Evolutionary conservation across 2,113 vertebrate genomes (phyloP).

Genomic region (Xiphophorus hellerii): DNA sequence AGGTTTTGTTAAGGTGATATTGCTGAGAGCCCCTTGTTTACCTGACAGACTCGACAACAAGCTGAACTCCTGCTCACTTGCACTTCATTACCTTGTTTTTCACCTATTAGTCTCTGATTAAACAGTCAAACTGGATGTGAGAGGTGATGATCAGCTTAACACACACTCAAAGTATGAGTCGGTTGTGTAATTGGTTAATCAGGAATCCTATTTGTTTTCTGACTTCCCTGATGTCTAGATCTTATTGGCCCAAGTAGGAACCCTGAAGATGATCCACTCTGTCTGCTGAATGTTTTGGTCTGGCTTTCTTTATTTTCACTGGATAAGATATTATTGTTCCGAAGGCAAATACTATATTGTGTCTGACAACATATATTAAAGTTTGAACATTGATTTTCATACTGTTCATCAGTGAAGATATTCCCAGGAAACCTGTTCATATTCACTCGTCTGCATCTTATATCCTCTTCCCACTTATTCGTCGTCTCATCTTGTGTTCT

Average conservation of each 20-base stretch:
- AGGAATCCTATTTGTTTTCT: conserved; percentile 23
- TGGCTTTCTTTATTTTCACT: neutral
- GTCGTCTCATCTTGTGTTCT: conserved; percentile 40
- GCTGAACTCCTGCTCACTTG: neutral
- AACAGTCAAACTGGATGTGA: conserved; percentile 9
- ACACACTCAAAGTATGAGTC: conserved; percentile 1
- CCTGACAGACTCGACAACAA: conserved; percentile 1
- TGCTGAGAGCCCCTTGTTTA: neutral
- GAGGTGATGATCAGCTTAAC: conserved; percentile 38
- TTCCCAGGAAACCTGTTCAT: conserved; percentile 16
- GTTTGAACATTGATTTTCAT: conserved; percentile 12
- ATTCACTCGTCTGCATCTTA: conserved; percentile 42
- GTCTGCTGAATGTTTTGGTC: conserved; percentile 9
- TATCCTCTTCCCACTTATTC: conserved; percentile 35
- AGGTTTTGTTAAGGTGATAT: neutral
- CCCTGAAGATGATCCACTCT: neutral
- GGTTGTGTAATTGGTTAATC: conserved; percentile 3
- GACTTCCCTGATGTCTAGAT: conserved; percentile 5
- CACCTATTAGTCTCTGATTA: conserved; percentile 1
- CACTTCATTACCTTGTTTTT: conserved; percentile 34
- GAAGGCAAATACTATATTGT: neutral
- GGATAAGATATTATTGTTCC: conserved; percentile 18
- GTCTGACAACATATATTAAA: conserved; percentile 34
- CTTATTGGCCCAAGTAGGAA: conserved; percentile 9
- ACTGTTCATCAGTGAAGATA: neutral